phyloP scores from a whole-genome alignment of 1,140 invertebrate species.

The Macrobrachium nipponense region DNA sequence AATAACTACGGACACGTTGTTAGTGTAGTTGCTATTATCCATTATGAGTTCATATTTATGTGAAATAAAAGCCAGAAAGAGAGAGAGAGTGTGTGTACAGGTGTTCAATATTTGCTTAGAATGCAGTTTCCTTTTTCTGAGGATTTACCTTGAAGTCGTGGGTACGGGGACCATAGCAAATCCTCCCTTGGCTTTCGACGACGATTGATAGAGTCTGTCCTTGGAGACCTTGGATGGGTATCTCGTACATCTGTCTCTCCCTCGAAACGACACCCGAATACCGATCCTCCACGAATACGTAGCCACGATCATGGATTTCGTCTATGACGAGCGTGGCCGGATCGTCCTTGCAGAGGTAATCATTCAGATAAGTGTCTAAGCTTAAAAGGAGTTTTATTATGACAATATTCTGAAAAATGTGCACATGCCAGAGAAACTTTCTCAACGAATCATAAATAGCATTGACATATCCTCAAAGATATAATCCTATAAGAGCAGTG shows the following conservation, averaged over 20 bases:
- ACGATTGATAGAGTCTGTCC: conserved; percentile 69
- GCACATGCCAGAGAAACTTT: too few species aligned
- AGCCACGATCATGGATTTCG: conserved; percentile 78
- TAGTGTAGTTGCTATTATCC: too few species aligned
- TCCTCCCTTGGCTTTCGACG: conserved; percentile 72
- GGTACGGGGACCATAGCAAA: conserved; percentile 68
- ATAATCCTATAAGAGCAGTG: too few species aligned
- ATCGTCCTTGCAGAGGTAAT: conserved; percentile 67
- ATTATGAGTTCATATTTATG: too few species aligned
- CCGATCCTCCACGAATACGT: conserved; percentile 77
- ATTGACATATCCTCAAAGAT: too few species aligned
- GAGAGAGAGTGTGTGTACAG: neutral
- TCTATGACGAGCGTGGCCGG: conserved; percentile 73
- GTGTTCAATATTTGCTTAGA: neutral
- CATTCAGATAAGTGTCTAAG: neutral
- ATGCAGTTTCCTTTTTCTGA: neutral
- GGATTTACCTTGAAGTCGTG: conserved; percentile 66
- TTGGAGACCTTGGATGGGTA: conserved; percentile 66
- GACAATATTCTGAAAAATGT: neutral
- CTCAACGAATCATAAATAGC: too few species aligned
- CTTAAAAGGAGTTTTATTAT: neutral
- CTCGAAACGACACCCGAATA: conserved; percentile 67
- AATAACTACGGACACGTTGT: too few species aligned
- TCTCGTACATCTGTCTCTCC: conserved; percentile 59
- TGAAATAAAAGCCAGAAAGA: too few species aligned